A percentile compares a stretch with the other conserved stretches of the same genome.
These are phyloP conservation scores for Zelleria hepariella DNA, from an alignment of 2,888 invertebrate genomes.

Conservation along the genomic window DNA sequence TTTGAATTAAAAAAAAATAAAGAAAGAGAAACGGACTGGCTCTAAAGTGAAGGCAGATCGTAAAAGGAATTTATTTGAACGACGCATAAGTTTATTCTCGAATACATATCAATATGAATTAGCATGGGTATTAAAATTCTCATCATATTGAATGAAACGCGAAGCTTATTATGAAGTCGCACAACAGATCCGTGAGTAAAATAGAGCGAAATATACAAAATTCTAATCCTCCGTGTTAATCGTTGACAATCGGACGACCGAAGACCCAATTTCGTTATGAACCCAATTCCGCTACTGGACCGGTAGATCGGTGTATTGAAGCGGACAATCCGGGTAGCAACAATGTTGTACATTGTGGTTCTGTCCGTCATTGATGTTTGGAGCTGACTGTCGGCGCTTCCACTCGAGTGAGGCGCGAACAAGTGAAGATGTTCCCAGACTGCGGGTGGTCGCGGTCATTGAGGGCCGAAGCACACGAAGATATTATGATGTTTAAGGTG, in stretches of 20 bases:
- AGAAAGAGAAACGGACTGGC: too few species aligned
- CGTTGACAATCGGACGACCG: conserved; percentile 36
- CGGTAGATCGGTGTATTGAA: conserved; percentile 17
- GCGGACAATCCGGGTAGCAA: neutral
- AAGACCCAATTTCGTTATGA: conserved; percentile 38
- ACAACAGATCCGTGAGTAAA: neutral
- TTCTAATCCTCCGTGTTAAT: conserved; percentile 33
- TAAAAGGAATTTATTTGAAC: too few species aligned
- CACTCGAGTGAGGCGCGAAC: conserved; percentile 39
- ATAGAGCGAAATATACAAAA: neutral
- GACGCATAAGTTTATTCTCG: neutral
- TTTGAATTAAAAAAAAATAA: too few species aligned
- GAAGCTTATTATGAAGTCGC: neutral
- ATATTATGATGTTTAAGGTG: too few species aligned
- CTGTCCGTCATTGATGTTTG: conserved; percentile 46
- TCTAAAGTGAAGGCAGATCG: too few species aligned
- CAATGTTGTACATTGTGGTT: conserved; percentile 13
- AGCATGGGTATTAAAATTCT: neutral
- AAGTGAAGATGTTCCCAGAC: conserved; percentile 20
- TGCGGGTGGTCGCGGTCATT: conserved; percentile 51
- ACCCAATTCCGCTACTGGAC: conserved; percentile 38
- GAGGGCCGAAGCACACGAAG: too few species aligned
- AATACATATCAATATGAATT: neutral
- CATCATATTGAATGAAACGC: neutral
- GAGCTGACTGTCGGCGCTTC: conserved; percentile 31